Evolutionary conservation across 2,113 vertebrate genomes (phyloP).

Genomic region (Sander lucioperca): DNA sequence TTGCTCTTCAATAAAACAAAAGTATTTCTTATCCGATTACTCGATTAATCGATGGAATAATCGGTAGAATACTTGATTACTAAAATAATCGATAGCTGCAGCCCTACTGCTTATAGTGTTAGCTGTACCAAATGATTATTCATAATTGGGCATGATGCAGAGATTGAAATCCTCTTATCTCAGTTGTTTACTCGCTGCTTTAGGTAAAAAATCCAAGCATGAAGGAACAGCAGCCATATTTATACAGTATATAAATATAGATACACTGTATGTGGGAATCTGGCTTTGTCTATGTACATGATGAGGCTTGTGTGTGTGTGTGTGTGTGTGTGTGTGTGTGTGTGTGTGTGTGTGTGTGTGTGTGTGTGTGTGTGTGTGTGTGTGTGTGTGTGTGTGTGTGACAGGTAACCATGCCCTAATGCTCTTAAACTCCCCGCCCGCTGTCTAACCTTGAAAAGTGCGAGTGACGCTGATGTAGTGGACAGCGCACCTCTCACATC

Average conservation of each 20-base stretch:
- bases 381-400: conserved; percentile 4
- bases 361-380: no score
- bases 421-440: conserved; percentile 52
- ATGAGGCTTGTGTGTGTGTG: conserved; percentile 3
- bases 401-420: conserved; percentile 51
- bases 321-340: no score
- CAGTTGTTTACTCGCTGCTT: conserved; percentile 45
- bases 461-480: conserved; percentile 78
- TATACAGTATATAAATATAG: background rate
- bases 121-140: conserved; percentile 51
- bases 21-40: no score
- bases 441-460: conserved; percentile 74
- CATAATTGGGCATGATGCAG: conserved; percentile 46
- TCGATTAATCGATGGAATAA: no score
- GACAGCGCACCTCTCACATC: conserved; percentile 62
- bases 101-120: conserved; percentile 51
- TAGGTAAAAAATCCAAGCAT: background rate
- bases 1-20: no score
- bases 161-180: conserved; percentile 58
- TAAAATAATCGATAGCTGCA: no score
- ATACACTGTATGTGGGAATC: background rate
- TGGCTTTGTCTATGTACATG: background rate
- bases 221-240: background rate
- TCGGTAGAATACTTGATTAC: no score
- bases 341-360: conserved; percentile 8